These are phyloP conservation scores for Asteroscopus sphinx DNA, from an alignment of 2,888 invertebrate genomes.

Conservation along the genomic window DNA sequence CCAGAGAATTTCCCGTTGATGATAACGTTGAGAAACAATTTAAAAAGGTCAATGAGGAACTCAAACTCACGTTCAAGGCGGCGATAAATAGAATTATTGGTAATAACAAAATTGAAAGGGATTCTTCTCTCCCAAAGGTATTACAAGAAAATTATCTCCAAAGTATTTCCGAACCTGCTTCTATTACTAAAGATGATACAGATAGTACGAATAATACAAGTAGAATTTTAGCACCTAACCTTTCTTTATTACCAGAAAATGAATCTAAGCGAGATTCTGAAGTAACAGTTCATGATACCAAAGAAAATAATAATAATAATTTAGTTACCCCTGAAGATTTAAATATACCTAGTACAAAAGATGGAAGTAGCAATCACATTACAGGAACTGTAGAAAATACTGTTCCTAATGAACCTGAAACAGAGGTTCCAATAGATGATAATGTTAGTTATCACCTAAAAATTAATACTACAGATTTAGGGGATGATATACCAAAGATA, in stretches of 20 bases:
- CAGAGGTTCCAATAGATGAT: conserved; percentile 66
- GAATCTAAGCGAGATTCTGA: conserved; percentile 11
- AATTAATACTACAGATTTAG: conserved; percentile 79
- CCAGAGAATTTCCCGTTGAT: conserved; percentile 44
- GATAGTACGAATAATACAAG: conserved; percentile 25
- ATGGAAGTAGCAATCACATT: conserved; percentile 52
- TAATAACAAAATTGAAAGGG: conserved; percentile 61
- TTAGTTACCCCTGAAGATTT: conserved; percentile 11
- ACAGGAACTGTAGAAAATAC: conserved; percentile 35
- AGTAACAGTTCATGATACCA: conserved; percentile 22
- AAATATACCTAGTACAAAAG: conserved; percentile 15
- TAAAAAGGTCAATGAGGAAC: conserved; percentile 78
- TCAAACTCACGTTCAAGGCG: conserved; percentile 79
- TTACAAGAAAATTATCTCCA: conserved; percentile 34
- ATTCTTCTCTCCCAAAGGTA: conserved; percentile 47
- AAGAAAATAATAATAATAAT: conserved; percentile 32
- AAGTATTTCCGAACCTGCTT: conserved; percentile 13
- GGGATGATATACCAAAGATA: conserved; percentile 51
- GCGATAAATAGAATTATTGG: conserved; percentile 80
- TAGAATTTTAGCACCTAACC: conserved; percentile 16
- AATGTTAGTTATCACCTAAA: conserved; percentile 83
- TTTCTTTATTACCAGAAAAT: conserved; percentile 21
- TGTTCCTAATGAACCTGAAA: conserved; percentile 32
- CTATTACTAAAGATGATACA: conserved; percentile 24
- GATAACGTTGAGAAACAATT: conserved; percentile 75